A percentile compares a stretch with the other conserved stretches of the same genome.
Evolutionary conservation across 2,888 invertebrate genomes (phyloP).

Genomic region (Erebia palarica): DNA sequence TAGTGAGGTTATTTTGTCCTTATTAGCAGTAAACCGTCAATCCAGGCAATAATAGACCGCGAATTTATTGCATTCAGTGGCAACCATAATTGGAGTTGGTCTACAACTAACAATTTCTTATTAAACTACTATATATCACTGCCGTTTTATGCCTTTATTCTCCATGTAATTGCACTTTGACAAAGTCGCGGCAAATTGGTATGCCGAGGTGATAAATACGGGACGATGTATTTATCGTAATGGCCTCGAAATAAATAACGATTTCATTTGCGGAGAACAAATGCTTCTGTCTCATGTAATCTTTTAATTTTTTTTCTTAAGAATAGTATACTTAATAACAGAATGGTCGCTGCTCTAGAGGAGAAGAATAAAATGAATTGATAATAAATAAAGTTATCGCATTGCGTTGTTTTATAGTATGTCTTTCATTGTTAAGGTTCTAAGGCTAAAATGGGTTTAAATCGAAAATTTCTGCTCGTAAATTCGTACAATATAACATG

Average conservation of each 20-base stretch:
- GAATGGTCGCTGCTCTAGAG: neutral
- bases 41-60: neutral
- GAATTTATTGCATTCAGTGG: slow-evolving; percentile 29
- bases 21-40: neutral
- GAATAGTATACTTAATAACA: slow-evolving; percentile 2
- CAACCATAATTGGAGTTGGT: slow-evolving; percentile 24
- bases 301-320: slow-evolving; percentile 7
- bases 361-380: neutral
- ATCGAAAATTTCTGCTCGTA: neutral
- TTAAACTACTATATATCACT: slow-evolving; percentile 23
- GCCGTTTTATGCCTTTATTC: slow-evolving; percentile 27
- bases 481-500: slow-evolving; percentile 10
- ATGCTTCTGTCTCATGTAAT: slow-evolving; percentile 18
- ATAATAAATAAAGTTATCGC: neutral
- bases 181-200: slow-evolving; percentile 31
- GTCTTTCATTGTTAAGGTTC: too few species aligned
- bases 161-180: slow-evolving; percentile 31
- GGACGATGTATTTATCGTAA: slow-evolving; percentile 27
- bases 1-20: neutral
- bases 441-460: too few species aligned
- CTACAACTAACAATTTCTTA: slow-evolving; percentile 28
- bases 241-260: slow-evolving; percentile 14
- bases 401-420: neutral
- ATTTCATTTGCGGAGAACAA: slow-evolving; percentile 15
- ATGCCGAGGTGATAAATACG: slow-evolving; percentile 27